A percentile compares a stretch with the other conserved stretches of the same genome.
These are phyloP conservation scores for Molossus alvarezi DNA, from an alignment of 2,797 vertebrate genomes.

Conservation along the genomic window DNA sequence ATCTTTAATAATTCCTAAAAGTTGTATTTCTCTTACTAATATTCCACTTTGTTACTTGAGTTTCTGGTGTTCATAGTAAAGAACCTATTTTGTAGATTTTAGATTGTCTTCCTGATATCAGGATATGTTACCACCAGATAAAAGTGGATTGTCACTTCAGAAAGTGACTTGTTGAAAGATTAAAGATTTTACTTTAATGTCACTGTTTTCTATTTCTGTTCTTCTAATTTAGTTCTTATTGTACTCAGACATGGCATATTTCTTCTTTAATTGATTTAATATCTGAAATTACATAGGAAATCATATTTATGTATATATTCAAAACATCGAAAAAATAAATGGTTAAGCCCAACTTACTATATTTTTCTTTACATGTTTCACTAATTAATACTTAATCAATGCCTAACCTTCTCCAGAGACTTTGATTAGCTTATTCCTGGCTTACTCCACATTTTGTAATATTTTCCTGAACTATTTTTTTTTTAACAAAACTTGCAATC, in stretches of 20 bases:
- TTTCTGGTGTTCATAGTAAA: conserved; percentile 21
- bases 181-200: no score
- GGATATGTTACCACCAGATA: neutral
- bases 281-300: neutral
- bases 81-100: neutral
- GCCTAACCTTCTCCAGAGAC: neutral
- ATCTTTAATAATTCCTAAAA: neutral
- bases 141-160: neutral
- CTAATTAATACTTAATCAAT: neutral
- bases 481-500: neutral
- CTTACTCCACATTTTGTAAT: neutral
- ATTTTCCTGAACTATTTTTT: conserved; percentile 15
- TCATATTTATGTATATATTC: neutral
- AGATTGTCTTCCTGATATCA: neutral
- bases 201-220: no score
- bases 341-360: neutral
- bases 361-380: neutral
- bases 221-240: neutral
- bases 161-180: no score
- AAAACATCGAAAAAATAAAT: conserved; percentile 1
- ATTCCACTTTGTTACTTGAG: conserved; percentile 5
- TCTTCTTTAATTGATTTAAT: neutral
- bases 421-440: conserved; percentile 1
- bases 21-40: neutral
- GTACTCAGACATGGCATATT: conserved; percentile 3